phyloP scores from a whole-genome alignment of 2,797 vertebrate species.

The Anableps anableps region DNA sequence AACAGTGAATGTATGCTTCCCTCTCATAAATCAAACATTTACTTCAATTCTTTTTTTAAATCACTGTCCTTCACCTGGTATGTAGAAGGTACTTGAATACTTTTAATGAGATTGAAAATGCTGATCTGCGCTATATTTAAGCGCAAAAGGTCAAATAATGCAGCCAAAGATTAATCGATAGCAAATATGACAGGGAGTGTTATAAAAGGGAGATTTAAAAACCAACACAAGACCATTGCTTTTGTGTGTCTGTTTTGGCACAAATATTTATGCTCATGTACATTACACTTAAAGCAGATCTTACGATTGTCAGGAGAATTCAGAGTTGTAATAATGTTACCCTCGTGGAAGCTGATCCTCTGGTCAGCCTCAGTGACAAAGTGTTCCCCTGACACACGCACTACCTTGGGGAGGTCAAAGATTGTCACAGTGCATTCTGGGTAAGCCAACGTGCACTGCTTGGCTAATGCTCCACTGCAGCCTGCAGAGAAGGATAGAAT shows the following conservation, averaged over 20 bases:
- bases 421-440: conserved; percentile 84
- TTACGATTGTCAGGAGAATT: conserved; percentile 36
- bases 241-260: not conserved
- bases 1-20: not conserved
- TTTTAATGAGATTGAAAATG: not conserved
- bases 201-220: not conserved
- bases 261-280: not conserved
- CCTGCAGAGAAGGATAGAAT: conserved; percentile 75
- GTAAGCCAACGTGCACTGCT: conserved; percentile 82
- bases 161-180: not conserved
- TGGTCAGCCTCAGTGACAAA: conserved; percentile 71
- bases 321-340: conserved; percentile 62
- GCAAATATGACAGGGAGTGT: not conserved
- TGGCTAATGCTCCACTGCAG: conserved; percentile 89
- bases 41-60: not conserved
- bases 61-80: not conserved
- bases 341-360: conserved; percentile 83
- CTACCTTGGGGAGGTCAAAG: conserved; percentile 89
- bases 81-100: not conserved
- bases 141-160: not conserved
- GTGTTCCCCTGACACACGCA: conserved; percentile 74
- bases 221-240: not conserved
- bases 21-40: not conserved
- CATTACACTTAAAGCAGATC: not conserved
- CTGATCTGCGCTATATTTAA: conserved; percentile 1